Percentiles rank a stretch among this genome's conserved stretches.
These are phyloP conservation scores for Autographa pulchrina DNA, from an alignment of 2,888 invertebrate species.

Conservation along the genomic window DNA sequence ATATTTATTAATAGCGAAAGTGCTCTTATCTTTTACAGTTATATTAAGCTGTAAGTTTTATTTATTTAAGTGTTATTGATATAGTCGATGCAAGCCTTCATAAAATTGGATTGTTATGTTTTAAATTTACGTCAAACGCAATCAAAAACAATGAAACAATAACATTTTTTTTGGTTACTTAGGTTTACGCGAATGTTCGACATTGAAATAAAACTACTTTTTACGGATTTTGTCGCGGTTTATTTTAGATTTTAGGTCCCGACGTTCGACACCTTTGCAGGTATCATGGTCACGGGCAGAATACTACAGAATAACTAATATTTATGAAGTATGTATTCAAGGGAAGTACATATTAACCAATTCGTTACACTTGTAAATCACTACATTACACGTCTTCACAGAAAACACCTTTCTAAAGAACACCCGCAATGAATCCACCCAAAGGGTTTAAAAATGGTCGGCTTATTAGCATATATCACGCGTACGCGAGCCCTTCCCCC, in stretches of 20 bases:
- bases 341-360: too few species aligned
- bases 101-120: background rate
- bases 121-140: background rate
- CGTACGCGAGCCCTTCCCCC: constrained; percentile 59
- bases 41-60: background rate
- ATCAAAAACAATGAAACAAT: too few species aligned
- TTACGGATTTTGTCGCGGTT: too few species aligned
- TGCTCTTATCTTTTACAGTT: background rate
- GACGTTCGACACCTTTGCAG: too few species aligned
- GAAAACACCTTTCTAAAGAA: constrained; percentile 32
- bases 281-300: too few species aligned
- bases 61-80: background rate
- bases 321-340: too few species aligned
- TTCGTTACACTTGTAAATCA: constrained; percentile 3
- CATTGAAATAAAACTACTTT: too few species aligned
- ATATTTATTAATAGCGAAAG: constrained; percentile 14
- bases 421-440: constrained; percentile 39
- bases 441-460: constrained; percentile 58
- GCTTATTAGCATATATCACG: constrained; percentile 63
- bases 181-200: too few species aligned
- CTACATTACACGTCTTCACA: constrained; percentile 10
- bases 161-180: too few species aligned
- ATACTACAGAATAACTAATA: too few species aligned
- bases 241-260: too few species aligned
- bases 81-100: background rate